These are phyloP conservation scores for Sipha flava DNA, from an alignment of 1,140 invertebrate genomes.

Conservation along the genomic window DNA sequence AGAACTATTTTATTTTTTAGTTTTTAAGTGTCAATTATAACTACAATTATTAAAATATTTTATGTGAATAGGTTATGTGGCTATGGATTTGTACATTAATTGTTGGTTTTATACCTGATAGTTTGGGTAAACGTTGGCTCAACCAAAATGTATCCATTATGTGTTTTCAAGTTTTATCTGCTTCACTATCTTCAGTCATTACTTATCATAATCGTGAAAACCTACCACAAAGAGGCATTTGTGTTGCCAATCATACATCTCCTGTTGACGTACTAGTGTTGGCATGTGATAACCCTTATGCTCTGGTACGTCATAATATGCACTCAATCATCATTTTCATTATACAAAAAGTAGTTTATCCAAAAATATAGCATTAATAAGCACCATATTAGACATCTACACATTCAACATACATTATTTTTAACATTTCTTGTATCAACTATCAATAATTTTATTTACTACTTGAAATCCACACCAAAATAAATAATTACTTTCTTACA, in stretches of 20 bases:
- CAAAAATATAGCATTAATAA: not conserved
- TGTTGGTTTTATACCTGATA: conserved; percentile 73
- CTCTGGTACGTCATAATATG: conserved; percentile 65
- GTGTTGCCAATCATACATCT: conserved; percentile 98
- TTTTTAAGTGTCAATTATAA: too few relatives aligned
- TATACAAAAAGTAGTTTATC: conserved; percentile 12
- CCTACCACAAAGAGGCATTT: conserved; percentile 76
- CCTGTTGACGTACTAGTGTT: conserved; percentile 96
- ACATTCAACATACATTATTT: not conserved
- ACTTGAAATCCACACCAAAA: too few relatives aligned
- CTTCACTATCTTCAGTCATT: conserved; percentile 79
- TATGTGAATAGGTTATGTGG: conserved; percentile 62
- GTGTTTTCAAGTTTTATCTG: conserved; percentile 81
- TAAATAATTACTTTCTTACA: too few relatives aligned
- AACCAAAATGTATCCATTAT: conserved; percentile 73
- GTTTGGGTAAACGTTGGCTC: conserved; percentile 61
- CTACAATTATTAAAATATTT: too few relatives aligned
- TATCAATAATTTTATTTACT: too few relatives aligned
- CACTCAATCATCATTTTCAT: conserved; percentile 22
- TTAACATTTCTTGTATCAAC: not conserved
- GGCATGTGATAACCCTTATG: conserved; percentile 96
- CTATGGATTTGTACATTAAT: conserved; percentile 71
- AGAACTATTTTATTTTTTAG: too few relatives aligned
- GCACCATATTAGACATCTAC: not conserved
- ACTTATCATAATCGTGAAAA: conserved; percentile 81